phyloP scores from a whole-genome alignment of 2,797 vertebrate genomes.

The Sebastes hubbsi region DNA sequence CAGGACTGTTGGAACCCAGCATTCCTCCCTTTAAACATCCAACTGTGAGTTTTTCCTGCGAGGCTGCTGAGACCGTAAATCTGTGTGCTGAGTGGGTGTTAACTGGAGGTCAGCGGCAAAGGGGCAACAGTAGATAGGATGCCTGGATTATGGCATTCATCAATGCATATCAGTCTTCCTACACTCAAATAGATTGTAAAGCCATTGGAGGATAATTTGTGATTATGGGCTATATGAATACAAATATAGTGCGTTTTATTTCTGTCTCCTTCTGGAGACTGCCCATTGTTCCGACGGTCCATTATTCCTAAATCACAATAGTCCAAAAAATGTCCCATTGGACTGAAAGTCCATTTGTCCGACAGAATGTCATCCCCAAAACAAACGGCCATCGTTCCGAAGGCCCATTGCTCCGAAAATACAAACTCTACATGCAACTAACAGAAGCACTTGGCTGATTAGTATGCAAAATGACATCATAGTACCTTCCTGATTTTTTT shows the following conservation, averaged over 20 bases:
- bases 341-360: no score
- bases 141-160: background rate
- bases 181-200: background rate
- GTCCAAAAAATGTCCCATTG: no score
- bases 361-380: background rate
- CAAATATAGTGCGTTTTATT: background rate
- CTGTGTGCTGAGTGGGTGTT: background rate
- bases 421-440: background rate
- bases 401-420: background rate
- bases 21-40: background rate
- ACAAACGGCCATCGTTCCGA: background rate
- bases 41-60: background rate
- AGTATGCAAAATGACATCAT: background rate
- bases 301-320: no score
- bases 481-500: no score
- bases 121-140: background rate
- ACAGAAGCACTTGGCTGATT: background rate
- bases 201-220: background rate
- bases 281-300: background rate
- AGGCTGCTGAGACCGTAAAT: background rate
- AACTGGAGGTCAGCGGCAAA: background rate
- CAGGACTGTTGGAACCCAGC: background rate
- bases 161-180: background rate
- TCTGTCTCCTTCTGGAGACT: background rate
- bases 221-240: background rate